Conservation (phyloP, 2,113 vertebrate genomes). For the Caracal caracal region DNA sequence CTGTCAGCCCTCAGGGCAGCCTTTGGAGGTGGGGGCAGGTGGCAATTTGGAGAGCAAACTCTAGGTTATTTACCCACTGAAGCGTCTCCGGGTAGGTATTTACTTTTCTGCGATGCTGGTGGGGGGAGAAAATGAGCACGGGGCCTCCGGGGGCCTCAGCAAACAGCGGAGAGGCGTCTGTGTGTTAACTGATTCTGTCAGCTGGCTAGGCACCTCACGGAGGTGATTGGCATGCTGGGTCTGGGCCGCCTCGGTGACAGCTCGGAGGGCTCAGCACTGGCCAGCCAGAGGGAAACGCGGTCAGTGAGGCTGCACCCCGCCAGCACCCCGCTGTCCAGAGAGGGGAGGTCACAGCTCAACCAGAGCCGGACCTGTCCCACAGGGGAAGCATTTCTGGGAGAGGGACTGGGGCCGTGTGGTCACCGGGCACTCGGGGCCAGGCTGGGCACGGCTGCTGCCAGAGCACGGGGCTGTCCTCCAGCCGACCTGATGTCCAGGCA, state of each 20-base stretch:
- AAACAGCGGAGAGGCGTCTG: neutral
- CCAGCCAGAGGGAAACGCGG: accelerated
- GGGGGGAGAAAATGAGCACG: neutral
- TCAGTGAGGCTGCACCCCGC: accelerated
- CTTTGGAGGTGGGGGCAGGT: neutral
- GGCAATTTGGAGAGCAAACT: constrained; percentile 30
- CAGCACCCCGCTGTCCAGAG: neutral
- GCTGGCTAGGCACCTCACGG: accelerated
- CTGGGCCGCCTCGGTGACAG: neutral
- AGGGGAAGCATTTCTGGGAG: neutral
- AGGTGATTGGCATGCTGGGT: neutral
- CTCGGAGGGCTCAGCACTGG: accelerated
- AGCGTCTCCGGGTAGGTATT: neutral
- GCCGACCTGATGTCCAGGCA: no score
- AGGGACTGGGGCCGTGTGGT: neutral
- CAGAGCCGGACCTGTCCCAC: neutral
- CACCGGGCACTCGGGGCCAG: neutral
- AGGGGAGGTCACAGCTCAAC: neutral
- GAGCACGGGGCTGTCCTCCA: neutral
- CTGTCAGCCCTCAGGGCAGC: neutral
- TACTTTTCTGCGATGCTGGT: constrained; percentile 47
- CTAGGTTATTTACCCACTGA: neutral
- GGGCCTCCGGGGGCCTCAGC: neutral
- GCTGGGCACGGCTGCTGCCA: neutral
- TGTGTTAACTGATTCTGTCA: neutral